phyloP scores from a whole-genome alignment of 2,797 vertebrate species.

The Bovichtus diacanthus region DNA sequence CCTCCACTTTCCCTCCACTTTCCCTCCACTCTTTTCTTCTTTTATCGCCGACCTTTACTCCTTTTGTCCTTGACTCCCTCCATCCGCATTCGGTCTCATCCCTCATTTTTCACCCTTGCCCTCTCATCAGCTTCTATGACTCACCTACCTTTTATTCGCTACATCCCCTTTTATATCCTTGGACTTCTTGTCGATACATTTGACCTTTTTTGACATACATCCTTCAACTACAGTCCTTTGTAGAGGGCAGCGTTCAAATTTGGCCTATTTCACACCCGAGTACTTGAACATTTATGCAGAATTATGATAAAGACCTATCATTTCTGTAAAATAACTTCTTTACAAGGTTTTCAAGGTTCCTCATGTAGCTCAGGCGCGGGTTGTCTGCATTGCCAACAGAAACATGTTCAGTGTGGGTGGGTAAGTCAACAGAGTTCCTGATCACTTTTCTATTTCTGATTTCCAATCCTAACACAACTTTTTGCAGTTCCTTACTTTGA shows the following conservation, averaged over 20 bases:
- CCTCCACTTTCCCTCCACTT: not conserved
- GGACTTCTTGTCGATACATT: slow-evolving; percentile 1
- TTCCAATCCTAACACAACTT: not conserved
- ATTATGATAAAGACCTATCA: too few relatives aligned
- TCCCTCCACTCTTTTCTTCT: slow-evolving; percentile 7
- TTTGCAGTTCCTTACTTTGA: not conserved
- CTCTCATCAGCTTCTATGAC: not conserved
- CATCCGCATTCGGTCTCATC: not conserved
- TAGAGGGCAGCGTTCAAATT: not conserved
- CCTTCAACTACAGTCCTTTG: not conserved
- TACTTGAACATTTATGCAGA: not conserved
- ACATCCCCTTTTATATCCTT: slow-evolving; percentile 5
- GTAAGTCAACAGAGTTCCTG: not conserved
- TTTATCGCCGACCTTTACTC: slow-evolving; percentile 6
- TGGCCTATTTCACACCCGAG: not conserved
- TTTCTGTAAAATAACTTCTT: not conserved
- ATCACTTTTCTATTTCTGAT: not conserved
- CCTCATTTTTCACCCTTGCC: not conserved
- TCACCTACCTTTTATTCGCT: not conserved
- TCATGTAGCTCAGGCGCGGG: not conserved
- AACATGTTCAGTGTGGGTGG: not conserved
- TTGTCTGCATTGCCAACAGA: not conserved
- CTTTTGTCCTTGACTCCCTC: slow-evolving; percentile 12
- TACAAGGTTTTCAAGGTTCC: not conserved
- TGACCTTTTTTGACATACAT: slow-evolving; percentile 14